A percentile compares a stretch with the other conserved stretches of the same genome.
Evolutionary conservation across 2,797 vertebrate genomes (phyloP).

Genomic region (Pampus argenteus): DNA sequence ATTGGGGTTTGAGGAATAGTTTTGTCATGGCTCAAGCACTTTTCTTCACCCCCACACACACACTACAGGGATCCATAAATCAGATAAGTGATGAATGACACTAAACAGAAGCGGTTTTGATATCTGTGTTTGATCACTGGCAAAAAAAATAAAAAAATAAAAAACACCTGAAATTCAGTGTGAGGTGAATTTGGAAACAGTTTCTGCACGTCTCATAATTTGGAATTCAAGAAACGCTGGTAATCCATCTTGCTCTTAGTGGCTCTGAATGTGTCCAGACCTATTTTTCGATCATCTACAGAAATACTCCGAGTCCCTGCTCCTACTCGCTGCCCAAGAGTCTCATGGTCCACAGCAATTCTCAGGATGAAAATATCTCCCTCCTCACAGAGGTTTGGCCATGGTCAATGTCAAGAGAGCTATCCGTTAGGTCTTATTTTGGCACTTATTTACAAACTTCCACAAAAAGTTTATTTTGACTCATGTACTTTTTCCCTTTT

Average conservation of each 20-base stretch:
- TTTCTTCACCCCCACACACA: constrained; percentile 17
- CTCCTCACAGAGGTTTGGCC: constrained; percentile 72
- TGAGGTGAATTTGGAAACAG: constrained; percentile 46
- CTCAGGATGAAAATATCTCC: constrained; percentile 85
- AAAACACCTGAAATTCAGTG: constrained; percentile 57
- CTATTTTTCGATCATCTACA: constrained; percentile 67
- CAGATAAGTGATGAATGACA: constrained; percentile 54
- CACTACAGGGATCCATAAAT: constrained; percentile 34
- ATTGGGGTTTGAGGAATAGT: constrained; percentile 3
- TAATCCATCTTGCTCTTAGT: constrained; percentile 55
- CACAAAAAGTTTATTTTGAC: constrained; percentile 78
- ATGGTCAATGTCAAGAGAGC: constrained; percentile 80
- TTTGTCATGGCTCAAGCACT: not conserved
- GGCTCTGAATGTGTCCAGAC: constrained; percentile 54
- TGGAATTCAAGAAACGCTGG: constrained; percentile 33
- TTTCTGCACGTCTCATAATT: constrained; percentile 35
- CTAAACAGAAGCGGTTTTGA: constrained; percentile 48
- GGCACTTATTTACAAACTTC: constrained; percentile 82
- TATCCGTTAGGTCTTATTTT: constrained; percentile 79
- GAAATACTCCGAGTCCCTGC: constrained; percentile 64
- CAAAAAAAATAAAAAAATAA: not conserved
- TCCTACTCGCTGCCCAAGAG: constrained; percentile 49
- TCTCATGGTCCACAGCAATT: constrained; percentile 77
- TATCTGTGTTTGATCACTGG: constrained; percentile 47
- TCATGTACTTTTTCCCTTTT: constrained; percentile 62